Base-by-base conservation (phyloP, 2,797 vertebrate genomes). In the Lepidocolaptes lacrymiger region DNA sequence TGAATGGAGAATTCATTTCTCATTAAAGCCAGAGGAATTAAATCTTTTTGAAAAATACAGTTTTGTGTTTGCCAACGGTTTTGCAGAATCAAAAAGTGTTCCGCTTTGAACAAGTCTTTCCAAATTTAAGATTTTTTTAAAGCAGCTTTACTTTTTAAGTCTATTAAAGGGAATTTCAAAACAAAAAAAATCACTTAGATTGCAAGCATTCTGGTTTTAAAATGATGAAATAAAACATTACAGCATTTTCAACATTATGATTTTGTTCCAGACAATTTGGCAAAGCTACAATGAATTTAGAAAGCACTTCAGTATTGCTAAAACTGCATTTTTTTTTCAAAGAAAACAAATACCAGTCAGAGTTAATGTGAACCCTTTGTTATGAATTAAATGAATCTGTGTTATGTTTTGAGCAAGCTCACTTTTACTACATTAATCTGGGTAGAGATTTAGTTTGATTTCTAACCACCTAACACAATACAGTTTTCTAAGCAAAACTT, bases 191-290 rank as follows among this genome's bases (percentile, higher is more conserved):
- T 63, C 4, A 44, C 74, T 94, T 92, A 32, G 59, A 71, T 93
- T 94, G 94, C 84, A 92, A 85, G 32, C 30, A 54, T 87, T 92
- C 59, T 89, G n/a, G 13, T 82, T 94, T 91, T 39, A 19, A 91
- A 95, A 95, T 87, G 12, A 94, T 82, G 74, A 96, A 96, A 92
- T 77, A 77, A 92, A 96, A 89, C 34, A 71, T 91, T 93, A 79
- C 83, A 85, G 48, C 55, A 52, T 94, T 96, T 96, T 87, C 90
- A 85, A 85, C 74, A 71, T 87, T 71, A 67, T 63, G 78, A 23
- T 92, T 95, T 89, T 91, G 56, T 88, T 95, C 86, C 90, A 94
- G 86, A 93, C 77, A 89, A 85, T 93, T 93, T 96, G 94, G 92
- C 96, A 91, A 83, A 80, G 64, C 71, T 89, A 87, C 92, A 93